These are phyloP conservation scores for Macrocentrus cingulum DNA, from an alignment of 1,140 invertebrate genomes.

Conservation along the genomic window DNA sequence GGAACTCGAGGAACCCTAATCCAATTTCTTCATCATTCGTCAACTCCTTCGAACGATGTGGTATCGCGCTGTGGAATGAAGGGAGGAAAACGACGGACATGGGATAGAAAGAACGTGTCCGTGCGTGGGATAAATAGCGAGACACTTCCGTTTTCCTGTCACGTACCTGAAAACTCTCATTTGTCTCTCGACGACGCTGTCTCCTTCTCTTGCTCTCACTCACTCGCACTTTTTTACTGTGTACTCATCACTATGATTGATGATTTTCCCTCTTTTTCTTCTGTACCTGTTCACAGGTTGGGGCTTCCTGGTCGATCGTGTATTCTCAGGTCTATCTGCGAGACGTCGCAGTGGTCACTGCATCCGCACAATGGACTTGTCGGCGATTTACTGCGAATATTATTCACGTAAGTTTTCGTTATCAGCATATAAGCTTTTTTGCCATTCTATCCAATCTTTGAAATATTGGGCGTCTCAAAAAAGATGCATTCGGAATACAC, in stretches of 20 bases:
- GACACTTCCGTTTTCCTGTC: constrained; percentile 33
- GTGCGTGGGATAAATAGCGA: constrained; percentile 31
- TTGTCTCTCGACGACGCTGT: constrained; percentile 29
- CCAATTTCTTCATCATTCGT: constrained; percentile 36
- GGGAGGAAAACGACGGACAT: constrained; percentile 12
- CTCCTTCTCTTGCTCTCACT: constrained; percentile 21
- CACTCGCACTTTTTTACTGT: constrained; percentile 17
- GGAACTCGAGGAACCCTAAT: constrained; percentile 25
- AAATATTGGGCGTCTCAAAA: not conserved
- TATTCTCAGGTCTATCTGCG: constrained; percentile 47
- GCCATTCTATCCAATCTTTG: not conserved
- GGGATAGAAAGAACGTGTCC: constrained; percentile 29
- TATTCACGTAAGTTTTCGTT: constrained; percentile 43
- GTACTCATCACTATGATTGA: not conserved
- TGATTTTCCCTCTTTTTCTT: constrained; percentile 5
- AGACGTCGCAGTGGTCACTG: constrained; percentile 35
- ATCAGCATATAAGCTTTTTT: not conserved
- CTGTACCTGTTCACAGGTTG: constrained; percentile 34
- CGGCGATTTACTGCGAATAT: constrained; percentile 44
- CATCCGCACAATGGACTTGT: constrained; percentile 44
- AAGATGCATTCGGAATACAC: too few species aligned
- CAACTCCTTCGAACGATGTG: constrained; percentile 17
- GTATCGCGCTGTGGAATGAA: not conserved
- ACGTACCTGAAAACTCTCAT: constrained; percentile 16
- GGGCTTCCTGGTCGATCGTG: constrained; percentile 43